Conservation (phyloP, 2,888 invertebrate genomes). For the Tupiocoris notatus region DNA sequence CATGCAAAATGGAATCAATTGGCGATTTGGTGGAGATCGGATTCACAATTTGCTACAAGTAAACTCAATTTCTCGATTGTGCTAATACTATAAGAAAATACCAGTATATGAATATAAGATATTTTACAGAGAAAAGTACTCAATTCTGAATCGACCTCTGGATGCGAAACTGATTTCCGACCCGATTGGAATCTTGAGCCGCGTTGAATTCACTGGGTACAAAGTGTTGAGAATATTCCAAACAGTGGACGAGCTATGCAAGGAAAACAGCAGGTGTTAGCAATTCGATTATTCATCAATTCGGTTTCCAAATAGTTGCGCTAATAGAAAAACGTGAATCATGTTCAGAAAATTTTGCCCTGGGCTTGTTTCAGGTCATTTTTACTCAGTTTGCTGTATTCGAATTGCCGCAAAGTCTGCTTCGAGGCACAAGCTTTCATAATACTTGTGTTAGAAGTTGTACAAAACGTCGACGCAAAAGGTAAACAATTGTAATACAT, state of each 20-base stretch:
- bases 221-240: constrained; percentile 4
- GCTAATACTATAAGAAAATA: too few relatives aligned
- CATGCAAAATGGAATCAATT: constrained; percentile 11
- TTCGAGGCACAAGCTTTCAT: constrained; percentile 56
- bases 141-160: constrained; percentile 1
- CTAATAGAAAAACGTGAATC: too few relatives aligned
- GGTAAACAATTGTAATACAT: too few relatives aligned
- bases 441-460: constrained; percentile 53
- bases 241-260: background rate
- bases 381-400: constrained; percentile 48
- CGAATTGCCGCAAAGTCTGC: constrained; percentile 53
- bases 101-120: too few relatives aligned
- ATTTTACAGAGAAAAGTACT: constrained; percentile 2
- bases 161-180: background rate
- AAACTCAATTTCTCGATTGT: too few relatives aligned
- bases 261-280: constrained; percentile 18
- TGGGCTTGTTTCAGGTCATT: constrained; percentile 21
- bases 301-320: too few relatives aligned
- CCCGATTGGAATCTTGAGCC: constrained; percentile 13
- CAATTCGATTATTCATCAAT: too few relatives aligned
- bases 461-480: constrained; percentile 28
- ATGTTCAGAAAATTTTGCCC: background rate
- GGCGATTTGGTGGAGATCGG: constrained; percentile 40
- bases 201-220: constrained; percentile 10
- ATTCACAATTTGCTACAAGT: constrained; percentile 43